Evolutionary conservation across 2,113 vertebrate species (phyloP).

Genomic region (Stictonetta naevosa): DNA sequence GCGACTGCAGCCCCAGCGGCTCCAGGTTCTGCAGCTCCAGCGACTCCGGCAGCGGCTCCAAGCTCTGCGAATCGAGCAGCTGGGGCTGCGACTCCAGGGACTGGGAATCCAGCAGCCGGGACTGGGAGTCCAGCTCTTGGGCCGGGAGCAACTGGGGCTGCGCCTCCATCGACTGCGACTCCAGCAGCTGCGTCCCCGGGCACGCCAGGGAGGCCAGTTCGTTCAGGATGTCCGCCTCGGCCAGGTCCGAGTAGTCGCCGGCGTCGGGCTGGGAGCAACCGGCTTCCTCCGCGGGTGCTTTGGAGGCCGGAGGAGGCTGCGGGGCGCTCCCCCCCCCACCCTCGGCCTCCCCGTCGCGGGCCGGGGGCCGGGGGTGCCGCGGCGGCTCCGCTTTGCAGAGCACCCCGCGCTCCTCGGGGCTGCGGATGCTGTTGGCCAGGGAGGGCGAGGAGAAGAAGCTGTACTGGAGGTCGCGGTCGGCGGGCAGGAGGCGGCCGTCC

Average conservation of each 20-base stretch:
- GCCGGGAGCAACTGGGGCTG: constrained; percentile 78
- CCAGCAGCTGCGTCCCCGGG: constrained; percentile 78
- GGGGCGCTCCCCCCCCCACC: constrained; percentile 62
- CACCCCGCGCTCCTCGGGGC: constrained; percentile 82
- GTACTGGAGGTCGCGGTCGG: constrained; percentile 83
- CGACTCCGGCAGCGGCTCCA: constrained; percentile 78
- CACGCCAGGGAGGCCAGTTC: constrained; percentile 82
- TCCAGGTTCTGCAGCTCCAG: constrained; percentile 69
- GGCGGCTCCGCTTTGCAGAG: constrained; percentile 72
- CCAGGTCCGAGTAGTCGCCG: constrained; percentile 79
- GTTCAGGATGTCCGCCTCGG: constrained; percentile 79
- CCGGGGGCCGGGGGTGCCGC: constrained; percentile 42
- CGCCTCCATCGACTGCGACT: constrained; percentile 68
- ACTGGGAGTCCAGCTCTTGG: constrained; percentile 75
- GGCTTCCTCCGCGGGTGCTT: constrained; percentile 16
- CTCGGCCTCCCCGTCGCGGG: constrained; percentile 57
- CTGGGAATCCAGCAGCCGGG: constrained; percentile 75
- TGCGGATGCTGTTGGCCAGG: constrained; percentile 91
- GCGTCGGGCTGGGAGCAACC: constrained; percentile 70
- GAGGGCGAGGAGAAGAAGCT: constrained; percentile 87
- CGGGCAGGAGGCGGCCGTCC: constrained; percentile 64
- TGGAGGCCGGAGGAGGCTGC: constrained; percentile 52
- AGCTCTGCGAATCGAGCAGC: constrained; percentile 77
- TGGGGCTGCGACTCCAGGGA: constrained; percentile 72
- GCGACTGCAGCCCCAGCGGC: constrained; percentile 64